Percentiles rank a stretch among this genome's conserved stretches.
These are phyloP conservation scores for Meganola albula DNA, from an alignment of 2,888 invertebrate species.

Conservation along the genomic window DNA sequence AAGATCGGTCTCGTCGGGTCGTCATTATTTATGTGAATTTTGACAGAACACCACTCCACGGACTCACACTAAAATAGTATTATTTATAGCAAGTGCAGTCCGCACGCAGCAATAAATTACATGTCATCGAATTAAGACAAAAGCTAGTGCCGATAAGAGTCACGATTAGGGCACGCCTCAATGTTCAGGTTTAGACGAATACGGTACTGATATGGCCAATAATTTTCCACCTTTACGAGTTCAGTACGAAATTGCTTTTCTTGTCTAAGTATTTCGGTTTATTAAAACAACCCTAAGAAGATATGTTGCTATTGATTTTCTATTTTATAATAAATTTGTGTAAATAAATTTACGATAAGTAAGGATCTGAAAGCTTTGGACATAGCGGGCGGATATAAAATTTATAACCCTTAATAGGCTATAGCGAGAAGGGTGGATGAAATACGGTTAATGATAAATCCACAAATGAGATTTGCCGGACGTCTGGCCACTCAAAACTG, in stretches of 20 bases:
- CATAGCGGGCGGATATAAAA: constrained; percentile 66
- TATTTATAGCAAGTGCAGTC: constrained; percentile 64
- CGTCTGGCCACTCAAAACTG: constrained; percentile 72
- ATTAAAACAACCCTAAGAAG: neutral
- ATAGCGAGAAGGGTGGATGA: constrained; percentile 67
- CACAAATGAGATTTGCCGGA: constrained; percentile 77
- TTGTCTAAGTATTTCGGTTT: constrained; percentile 4
- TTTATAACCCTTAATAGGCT: constrained; percentile 73
- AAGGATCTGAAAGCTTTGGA: constrained; percentile 62
- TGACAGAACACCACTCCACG: constrained; percentile 56
- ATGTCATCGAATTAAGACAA: constrained; percentile 71
- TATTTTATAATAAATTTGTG: constrained; percentile 28
- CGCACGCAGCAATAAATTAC: constrained; percentile 59
- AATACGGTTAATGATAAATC: constrained; percentile 77
- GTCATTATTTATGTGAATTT: constrained; percentile 75
- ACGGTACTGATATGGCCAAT: constrained; percentile 57
- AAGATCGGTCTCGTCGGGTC: constrained; percentile 59
- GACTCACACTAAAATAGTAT: constrained; percentile 59
- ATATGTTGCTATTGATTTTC: constrained; percentile 5
- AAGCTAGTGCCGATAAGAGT: constrained; percentile 62
- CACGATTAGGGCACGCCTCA: constrained; percentile 60
- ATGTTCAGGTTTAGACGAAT: constrained; percentile 63
- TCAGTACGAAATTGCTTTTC: constrained; percentile 47
- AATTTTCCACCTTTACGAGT: constrained; percentile 63
- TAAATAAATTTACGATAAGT: constrained; percentile 49